phyloP scores from a whole-genome alignment of 2,113 vertebrate species.

The Nannobrachium achirus region DNA sequence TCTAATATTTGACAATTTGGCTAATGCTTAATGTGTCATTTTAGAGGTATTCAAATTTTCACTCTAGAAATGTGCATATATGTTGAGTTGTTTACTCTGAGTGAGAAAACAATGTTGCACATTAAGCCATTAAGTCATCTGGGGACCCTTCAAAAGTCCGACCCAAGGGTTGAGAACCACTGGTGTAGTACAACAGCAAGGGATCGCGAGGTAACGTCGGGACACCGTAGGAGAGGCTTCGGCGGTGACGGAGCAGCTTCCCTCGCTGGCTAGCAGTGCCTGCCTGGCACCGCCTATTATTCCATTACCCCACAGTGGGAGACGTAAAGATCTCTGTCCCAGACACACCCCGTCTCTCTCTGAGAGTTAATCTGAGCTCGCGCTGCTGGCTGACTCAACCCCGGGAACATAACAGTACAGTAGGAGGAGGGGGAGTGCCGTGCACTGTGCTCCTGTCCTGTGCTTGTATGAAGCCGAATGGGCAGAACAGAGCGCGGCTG shows the following conservation, averaged over 20 bases:
- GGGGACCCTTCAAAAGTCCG: too few species aligned
- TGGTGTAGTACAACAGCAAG: too few species aligned
- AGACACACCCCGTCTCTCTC: not conserved
- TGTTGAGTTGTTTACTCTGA: too few species aligned
- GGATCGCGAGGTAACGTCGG: conserved; percentile 3
- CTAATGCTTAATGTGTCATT: too few species aligned
- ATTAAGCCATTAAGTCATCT: too few species aligned
- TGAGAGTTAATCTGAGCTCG: not conserved
- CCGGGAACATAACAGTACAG: not conserved
- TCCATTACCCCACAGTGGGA: not conserved
- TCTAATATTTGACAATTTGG: too few species aligned
- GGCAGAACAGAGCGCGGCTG: not conserved
- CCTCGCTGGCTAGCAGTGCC: not conserved
- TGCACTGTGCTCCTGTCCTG: not conserved
- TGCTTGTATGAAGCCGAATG: not conserved
- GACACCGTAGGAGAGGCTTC: not conserved
- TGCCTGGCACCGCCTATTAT: not conserved
- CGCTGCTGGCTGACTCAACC: not conserved
- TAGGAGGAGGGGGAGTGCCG: not conserved
- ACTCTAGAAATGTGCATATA: too few species aligned
- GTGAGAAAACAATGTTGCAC: too few species aligned
- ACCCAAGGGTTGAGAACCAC: too few species aligned
- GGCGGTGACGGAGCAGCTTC: too few species aligned
- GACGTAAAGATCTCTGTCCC: not conserved
- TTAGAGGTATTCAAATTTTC: too few species aligned